Evolutionary conservation across 1,140 invertebrate species (phyloP).

Genomic region (Drosophila subobscura): DNA sequence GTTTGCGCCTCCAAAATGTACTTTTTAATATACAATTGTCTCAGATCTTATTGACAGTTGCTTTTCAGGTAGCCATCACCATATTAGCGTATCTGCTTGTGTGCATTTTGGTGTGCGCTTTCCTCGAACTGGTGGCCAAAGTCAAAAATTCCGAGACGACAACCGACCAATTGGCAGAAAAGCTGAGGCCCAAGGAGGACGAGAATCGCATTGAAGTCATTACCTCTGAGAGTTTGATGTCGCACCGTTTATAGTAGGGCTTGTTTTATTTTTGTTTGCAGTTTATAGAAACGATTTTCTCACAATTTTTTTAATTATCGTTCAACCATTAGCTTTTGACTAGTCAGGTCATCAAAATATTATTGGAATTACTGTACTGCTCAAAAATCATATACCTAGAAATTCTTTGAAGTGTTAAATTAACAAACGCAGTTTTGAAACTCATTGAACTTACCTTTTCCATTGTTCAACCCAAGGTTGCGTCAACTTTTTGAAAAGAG

Average conservation of each 20-base stretch:
- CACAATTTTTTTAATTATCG: too few relatives aligned
- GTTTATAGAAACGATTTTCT: too few relatives aligned
- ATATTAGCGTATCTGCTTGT: conserved; percentile 37
- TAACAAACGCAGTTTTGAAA: too few relatives aligned
- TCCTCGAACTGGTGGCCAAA: conserved; percentile 31
- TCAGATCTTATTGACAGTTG: conserved; percentile 61
- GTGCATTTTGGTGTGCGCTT: conserved; percentile 31
- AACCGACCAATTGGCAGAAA: not conserved
- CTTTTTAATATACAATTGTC: conserved; percentile 39
- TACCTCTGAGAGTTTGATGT: conserved; percentile 63
- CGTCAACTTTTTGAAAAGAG: too few relatives aligned
- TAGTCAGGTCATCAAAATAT: too few relatives aligned
- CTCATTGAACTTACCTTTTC: too few relatives aligned
- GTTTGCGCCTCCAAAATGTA: conserved; percentile 26
- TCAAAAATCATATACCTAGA: too few relatives aligned
- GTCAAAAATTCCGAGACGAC: conserved; percentile 4
- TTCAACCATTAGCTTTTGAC: too few relatives aligned
- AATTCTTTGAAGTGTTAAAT: too few relatives aligned
- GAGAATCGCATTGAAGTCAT: conserved; percentile 5
- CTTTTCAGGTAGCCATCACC: conserved; percentile 56
- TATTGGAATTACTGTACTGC: too few relatives aligned
- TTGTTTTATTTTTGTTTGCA: not conserved
- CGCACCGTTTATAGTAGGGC: conserved; percentile 22
- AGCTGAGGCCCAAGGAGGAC: conserved; percentile 21
- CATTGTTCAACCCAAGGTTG: too few relatives aligned